Evolutionary conservation across 2,113 vertebrate genomes (phyloP).

Genomic region (Pungitius pungitius): DNA sequence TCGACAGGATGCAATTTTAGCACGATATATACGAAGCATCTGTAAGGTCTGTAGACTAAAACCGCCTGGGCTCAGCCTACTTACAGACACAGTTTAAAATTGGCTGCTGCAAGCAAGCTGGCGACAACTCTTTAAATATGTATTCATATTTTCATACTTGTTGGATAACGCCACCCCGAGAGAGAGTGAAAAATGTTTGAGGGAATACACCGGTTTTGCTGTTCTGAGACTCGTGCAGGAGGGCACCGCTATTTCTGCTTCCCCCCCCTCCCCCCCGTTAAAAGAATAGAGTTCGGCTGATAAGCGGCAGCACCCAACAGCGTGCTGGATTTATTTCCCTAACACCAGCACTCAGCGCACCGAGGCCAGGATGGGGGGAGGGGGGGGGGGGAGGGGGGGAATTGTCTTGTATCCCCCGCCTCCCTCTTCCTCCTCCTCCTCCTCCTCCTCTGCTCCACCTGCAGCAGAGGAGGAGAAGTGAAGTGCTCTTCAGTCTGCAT

Average conservation of each 20-base stretch:
- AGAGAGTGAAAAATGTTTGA: slow-evolving; percentile 34
- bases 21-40: not conserved
- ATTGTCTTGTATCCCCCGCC: not conserved
- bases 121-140: slow-evolving; percentile 13
- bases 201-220: slow-evolving; percentile 13
- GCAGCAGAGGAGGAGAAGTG: slow-evolving; percentile 42
- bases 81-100: slow-evolving; percentile 31
- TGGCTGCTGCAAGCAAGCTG: slow-evolving; percentile 15
- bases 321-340: slow-evolving; percentile 58
- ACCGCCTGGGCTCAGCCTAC: slow-evolving; percentile 1
- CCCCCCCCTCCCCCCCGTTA: not conserved
- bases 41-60: not conserved
- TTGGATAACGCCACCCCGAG: slow-evolving; percentile 21
- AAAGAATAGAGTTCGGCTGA: slow-evolving; percentile 54
- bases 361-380: slow-evolving; percentile 37
- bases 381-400: slow-evolving; percentile 3
- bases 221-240: slow-evolving; percentile 17
- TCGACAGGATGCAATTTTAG: not conserved
- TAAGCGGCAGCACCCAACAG: slow-evolving; percentile 54
- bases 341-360: slow-evolving; percentile 46
- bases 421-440: no score
- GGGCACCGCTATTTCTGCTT: slow-evolving; percentile 36
- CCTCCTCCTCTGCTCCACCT: not conserved
- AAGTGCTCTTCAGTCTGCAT: slow-evolving; percentile 35
- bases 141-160: not conserved